Percentiles rank a stretch among this genome's conserved stretches.
These are phyloP conservation scores for Anguilla pacifica DNA, from an alignment of 2,797 vertebrate species.

Conservation along the genomic window DNA sequence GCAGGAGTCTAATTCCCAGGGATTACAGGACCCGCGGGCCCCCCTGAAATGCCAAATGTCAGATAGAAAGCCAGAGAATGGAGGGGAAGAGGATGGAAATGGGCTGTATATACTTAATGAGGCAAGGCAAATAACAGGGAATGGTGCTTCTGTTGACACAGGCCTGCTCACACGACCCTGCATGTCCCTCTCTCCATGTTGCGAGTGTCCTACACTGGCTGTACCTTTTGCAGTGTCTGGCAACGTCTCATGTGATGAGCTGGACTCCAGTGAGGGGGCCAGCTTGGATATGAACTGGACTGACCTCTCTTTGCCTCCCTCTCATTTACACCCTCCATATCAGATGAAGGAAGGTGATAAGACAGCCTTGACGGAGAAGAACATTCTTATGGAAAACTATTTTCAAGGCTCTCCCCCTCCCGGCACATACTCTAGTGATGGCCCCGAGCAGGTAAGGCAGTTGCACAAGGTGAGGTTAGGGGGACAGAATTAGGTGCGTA, in stretches of 20 bases:
- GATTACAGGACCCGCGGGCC: neutral
- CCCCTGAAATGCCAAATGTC: neutral
- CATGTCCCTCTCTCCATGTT: neutral
- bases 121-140: neutral
- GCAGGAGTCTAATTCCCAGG: neutral
- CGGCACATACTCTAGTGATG: neutral
- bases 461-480: neutral
- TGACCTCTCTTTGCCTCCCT: conserved; percentile 6
- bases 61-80: neutral
- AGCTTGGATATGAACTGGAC: conserved; percentile 5
- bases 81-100: neutral
- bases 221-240: neutral
- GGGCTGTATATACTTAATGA: neutral
- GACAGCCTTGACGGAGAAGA: neutral
- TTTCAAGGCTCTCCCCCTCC: neutral
- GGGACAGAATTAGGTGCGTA: no score
- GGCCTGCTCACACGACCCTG: neutral
- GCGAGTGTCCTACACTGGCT: no score
- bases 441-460: conserved; percentile 6
- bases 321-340: neutral
- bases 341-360: neutral
- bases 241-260: neutral
- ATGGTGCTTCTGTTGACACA: neutral
- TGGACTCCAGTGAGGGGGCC: neutral
- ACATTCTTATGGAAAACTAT: neutral